Evolutionary conservation across 2,113 vertebrate genomes (phyloP).

Genomic region (Triplophysa dalaica): DNA sequence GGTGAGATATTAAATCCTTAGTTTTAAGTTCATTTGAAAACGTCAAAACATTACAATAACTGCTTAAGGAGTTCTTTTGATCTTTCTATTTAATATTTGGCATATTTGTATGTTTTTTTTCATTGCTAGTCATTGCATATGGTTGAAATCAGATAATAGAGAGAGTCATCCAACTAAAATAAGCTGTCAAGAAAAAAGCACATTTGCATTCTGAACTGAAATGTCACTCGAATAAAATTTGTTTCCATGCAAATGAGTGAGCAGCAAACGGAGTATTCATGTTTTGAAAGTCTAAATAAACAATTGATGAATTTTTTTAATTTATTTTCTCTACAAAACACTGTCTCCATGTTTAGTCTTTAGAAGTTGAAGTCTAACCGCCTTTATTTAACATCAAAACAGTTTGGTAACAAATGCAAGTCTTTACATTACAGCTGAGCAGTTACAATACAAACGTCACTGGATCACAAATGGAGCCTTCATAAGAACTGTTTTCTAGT

Average conservation of each 20-base stretch:
- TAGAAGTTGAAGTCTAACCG: background rate
- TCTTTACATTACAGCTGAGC: slow-evolving; percentile 14
- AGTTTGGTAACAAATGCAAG: background rate
- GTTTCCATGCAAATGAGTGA: slow-evolving; percentile 44
- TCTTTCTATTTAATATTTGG: background rate
- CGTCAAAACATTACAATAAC: background rate
- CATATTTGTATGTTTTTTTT: background rate
- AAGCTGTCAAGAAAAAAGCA: background rate
- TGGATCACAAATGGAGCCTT: slow-evolving; percentile 7
- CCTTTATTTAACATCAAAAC: background rate
- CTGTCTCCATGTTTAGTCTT: background rate
- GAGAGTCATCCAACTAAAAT: background rate
- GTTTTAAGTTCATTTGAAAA: too few relatives aligned
- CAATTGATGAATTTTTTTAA: background rate
- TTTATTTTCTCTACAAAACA: background rate
- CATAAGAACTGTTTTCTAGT: background rate
- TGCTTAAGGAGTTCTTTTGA: background rate
- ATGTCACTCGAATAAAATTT: slow-evolving; percentile 9
- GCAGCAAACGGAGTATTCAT: background rate
- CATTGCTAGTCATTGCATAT: background rate
- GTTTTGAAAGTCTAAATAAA: background rate
- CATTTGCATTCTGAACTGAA: slow-evolving; percentile 47
- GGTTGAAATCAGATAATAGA: slow-evolving; percentile 3
- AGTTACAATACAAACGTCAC: background rate
- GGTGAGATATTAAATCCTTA: slow-evolving; percentile 7